Conservation (phyloP, 2,888 invertebrate species). For the Blastobasis lacticolella region DNA sequence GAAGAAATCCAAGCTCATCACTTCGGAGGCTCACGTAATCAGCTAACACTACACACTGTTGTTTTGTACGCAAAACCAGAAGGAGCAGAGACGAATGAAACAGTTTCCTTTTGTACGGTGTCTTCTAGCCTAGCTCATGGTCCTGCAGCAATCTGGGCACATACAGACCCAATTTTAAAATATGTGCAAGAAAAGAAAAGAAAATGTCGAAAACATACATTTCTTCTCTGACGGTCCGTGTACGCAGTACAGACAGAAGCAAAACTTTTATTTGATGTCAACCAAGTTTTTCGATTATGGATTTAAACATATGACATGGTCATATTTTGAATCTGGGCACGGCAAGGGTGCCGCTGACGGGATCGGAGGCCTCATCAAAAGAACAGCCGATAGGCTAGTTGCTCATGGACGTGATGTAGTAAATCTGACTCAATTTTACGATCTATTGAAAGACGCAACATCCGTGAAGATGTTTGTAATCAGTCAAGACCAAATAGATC, state of each 20-base stretch:
- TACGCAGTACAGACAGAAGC: slow-evolving; percentile 17
- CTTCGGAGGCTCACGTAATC: slow-evolving; percentile 31
- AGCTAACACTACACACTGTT: slow-evolving; percentile 36
- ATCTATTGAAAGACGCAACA: slow-evolving; percentile 8
- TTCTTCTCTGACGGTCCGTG: slow-evolving; percentile 36
- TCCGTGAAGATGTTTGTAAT: slow-evolving; percentile 9
- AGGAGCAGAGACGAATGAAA: slow-evolving; percentile 5
- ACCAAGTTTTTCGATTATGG: slow-evolving; percentile 14
- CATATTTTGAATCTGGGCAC: slow-evolving; percentile 10
- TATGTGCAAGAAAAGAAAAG: slow-evolving; percentile 6
- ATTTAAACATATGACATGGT: slow-evolving; percentile 10
- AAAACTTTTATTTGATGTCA: slow-evolving; percentile 30
- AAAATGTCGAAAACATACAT: slow-evolving; percentile 20
- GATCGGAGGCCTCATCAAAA: slow-evolving; percentile 11
- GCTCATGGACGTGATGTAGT: slow-evolving; percentile 9
- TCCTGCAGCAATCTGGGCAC: slow-evolving; percentile 39
- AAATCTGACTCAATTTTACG: slow-evolving; percentile 12
- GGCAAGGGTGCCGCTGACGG: slow-evolving; percentile 17
- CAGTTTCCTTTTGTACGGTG: slow-evolving; percentile 24
- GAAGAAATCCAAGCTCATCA: slow-evolving; percentile 34
- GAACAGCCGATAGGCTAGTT: slow-evolving; percentile 4
- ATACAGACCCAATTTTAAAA: slow-evolving; percentile 26
- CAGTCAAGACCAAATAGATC: slow-evolving; percentile 4
- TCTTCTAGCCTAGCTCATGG: slow-evolving; percentile 30
- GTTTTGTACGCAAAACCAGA: slow-evolving; percentile 22